These are phyloP conservation scores for Eupithecia exiguata DNA, from an alignment of 2,888 invertebrate genomes.

Conservation along the genomic window DNA sequence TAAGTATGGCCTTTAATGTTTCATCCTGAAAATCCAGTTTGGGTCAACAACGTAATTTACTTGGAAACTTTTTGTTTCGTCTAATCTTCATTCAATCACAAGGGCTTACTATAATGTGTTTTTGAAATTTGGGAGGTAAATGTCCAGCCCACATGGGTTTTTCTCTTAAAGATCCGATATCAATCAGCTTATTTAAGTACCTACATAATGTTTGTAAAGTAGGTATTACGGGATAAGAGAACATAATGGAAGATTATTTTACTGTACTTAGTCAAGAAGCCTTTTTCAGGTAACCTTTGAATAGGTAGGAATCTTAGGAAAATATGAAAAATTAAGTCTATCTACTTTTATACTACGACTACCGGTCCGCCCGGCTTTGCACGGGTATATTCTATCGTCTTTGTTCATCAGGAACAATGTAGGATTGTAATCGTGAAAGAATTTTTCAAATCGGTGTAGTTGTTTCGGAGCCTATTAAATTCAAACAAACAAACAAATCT, in stretches of 20 bases:
- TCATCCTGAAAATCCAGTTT: conserved; percentile 12
- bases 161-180: neutral
- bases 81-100: conserved; percentile 22
- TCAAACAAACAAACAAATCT: too few relatives aligned
- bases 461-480: too few relatives aligned
- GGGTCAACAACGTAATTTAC: conserved; percentile 18
- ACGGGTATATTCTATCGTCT: too few relatives aligned
- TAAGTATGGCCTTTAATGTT: neutral
- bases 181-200: conserved; percentile 2
- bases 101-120: conserved; percentile 26
- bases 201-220: neutral
- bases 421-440: too few relatives aligned
- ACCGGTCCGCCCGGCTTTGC: too few relatives aligned
- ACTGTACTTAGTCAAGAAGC: neutral
- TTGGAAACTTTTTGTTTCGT: conserved; percentile 25
- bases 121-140: conserved; percentile 15
- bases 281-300: neutral
- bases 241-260: conserved; percentile 2
- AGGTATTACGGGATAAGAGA: neutral
- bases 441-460: too few relatives aligned
- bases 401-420: too few relatives aligned
- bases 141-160: conserved; percentile 1
- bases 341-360: neutral
- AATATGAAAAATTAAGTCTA: neutral
- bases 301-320: neutral